Evolutionary conservation across 2,797 vertebrate genomes (phyloP), one percentile per base, ranked within the genome.

Genomic region (Channa striata): DNA sequence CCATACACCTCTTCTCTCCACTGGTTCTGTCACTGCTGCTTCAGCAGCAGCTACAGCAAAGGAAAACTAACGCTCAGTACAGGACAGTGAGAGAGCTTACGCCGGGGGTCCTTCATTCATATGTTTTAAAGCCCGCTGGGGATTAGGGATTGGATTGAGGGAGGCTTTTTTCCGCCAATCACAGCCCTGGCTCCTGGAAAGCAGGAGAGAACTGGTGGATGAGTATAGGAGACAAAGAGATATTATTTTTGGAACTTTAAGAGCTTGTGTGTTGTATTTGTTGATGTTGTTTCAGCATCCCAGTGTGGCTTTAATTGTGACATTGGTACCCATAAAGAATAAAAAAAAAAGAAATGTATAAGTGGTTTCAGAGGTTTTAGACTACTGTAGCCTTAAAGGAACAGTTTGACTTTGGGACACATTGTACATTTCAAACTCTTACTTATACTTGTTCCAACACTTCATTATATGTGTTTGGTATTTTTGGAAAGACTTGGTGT

Each of bases 81-180:
- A 63, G 69, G 33, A 74, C 58, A 56, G 73, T 5, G 60, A 61
- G 65, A 67, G 54, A 73, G 63, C 51, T 5, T n/a, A 61, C 11
- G 46, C 65, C 13, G 12, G 56, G 78, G 69, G 59, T 79, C 65
- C 68, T 70, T 71, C 74, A 74, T 66, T 80, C 87, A 74, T 65
- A 74, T 70, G 72, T 75, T 77, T 72, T 50, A 68, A 81, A 83
- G 69, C 53, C 71, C 68, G 72, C 37, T 72, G 78, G 68, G 69
- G 66, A 80, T 82, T 69, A 66, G 70, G 64, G 82, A 77, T 81
- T 82, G 86, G 80, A 81, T 56, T 74, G 53, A 75, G 50, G 67
- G 57, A 77, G 61, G 72, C 40, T 80, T 77, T 76, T 72, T 68
- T 80, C 78, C 70, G 1, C 87, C 86, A 85, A 87, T 89, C 81